A percentile compares a stretch with the other conserved stretches of the same genome.
Conservation (phyloP, 2,113 vertebrate species). For the Paratilapia polleni region DNA sequence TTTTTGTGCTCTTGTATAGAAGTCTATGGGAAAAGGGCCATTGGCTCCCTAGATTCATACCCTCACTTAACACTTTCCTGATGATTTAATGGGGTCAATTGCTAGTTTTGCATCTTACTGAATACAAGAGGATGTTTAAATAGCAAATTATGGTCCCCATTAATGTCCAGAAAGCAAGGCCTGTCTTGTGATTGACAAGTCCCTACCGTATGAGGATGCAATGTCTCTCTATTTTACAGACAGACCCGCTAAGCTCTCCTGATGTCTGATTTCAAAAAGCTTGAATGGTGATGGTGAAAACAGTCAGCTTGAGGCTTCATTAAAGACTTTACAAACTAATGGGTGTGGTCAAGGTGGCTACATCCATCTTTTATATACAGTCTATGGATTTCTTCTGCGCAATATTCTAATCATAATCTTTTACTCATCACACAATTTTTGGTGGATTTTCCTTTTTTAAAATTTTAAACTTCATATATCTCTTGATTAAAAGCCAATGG, state of each 20-base stretch:
- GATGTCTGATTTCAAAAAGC: neutral
- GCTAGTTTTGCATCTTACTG: neutral
- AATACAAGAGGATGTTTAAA: neutral
- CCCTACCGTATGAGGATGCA: neutral
- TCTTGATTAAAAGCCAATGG: no score
- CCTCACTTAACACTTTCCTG: neutral
- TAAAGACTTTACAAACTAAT: no score
- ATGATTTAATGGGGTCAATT: neutral
- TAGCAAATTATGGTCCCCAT: neutral
- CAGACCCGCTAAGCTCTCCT: neutral
- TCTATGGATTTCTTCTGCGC: no score
- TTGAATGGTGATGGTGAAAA: neutral
- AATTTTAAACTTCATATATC: no score
- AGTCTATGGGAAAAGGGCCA: neutral
- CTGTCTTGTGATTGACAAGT: no score
- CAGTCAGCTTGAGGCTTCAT: no score
- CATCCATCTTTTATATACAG: no score
- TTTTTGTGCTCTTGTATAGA: neutral
- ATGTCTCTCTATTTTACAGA: neutral
- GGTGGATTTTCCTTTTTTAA: no score
- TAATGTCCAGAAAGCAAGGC: no score
- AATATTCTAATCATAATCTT: no score
- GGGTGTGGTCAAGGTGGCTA: no score
- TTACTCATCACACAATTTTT: no score
- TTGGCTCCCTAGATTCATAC: neutral